Base-by-base conservation (phyloP, 2,113 vertebrate genomes). In the Cyrtonyx montezumae region DNA sequence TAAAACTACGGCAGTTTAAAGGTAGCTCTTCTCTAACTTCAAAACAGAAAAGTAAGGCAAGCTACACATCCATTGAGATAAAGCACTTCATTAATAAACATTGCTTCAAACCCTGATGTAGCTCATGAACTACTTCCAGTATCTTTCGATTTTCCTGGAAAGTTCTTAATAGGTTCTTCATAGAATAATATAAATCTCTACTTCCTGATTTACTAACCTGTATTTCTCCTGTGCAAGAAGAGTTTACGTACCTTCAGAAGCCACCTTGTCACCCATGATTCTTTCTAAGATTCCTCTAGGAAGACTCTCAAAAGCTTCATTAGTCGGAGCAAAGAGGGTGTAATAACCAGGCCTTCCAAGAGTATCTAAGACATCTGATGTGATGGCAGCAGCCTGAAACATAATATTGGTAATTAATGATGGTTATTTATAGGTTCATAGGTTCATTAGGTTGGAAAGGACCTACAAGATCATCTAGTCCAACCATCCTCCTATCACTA, bases 321-420 rank as follows among this genome's bases (percentile, higher is more conserved):
- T 99, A 91, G 99, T 99, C 34, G 99, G 99, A 80, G 99, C 99
- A 94, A 99, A 99, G 34, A 99, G 95, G 19, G 99, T 99, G 93
- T 98, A 99, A 89, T 99, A 98, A 36, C 99, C 99, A 8, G 98
- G 94, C 95, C 98, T 91, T 56, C 98, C 98, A 83, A 99, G 97
- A 63, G 96, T 96, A n/a, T 98, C 98, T 94, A 99, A 10, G 53
- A 99, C 79, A 65, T 97, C 98, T 42, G 99, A 96, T 4, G 95
- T 98, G 88, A 97, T 94, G 88, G 97, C 98, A 48, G 99, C 87
- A 75, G 98, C 97, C 99, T 99, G 93, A 43, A 97, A 95, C 28
- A 93, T 5, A 95, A 51, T 91, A 23, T 20, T 23, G 3, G 0
- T n/a, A 66, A 92, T 75, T 62, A 80, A 42, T 70, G 3, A 0